phyloP scores from a whole-genome alignment of 92 coral and sea anemone genomes.

The Epizoanthus ramosus region DNA sequence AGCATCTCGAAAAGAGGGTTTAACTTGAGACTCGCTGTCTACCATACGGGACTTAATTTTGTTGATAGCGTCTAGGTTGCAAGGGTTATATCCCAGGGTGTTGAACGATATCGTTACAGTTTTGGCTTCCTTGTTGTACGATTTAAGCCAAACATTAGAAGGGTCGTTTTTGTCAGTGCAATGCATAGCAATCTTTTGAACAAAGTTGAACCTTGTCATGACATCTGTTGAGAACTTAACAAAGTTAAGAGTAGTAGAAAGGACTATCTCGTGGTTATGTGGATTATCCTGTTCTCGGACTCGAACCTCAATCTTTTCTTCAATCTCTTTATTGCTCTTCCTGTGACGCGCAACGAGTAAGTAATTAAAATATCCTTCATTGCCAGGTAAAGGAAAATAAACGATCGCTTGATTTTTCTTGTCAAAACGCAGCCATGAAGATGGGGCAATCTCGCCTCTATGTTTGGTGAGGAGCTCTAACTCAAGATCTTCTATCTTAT shows the following conservation, averaged over 20 bases:
- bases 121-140: constrained; percentile 43
- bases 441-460: constrained; percentile 51
- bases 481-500: constrained; percentile 44
- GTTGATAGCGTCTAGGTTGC: constrained; percentile 49
- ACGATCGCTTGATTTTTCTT: constrained; percentile 38
- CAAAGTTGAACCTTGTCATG: constrained; percentile 59
- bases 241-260: constrained; percentile 48
- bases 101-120: constrained; percentile 60
- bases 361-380: constrained; percentile 52
- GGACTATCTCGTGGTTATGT: constrained; percentile 69
- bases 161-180: constrained; percentile 36
- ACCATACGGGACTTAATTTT: constrained; percentile 31
- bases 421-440: constrained; percentile 78
- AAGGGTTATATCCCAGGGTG: constrained; percentile 66
- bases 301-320: constrained; percentile 47
- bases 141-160: constrained; percentile 59
- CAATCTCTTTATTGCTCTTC: constrained; percentile 20
- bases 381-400: constrained; percentile 65
- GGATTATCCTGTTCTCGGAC: constrained; percentile 43
- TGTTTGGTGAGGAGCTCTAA: constrained; percentile 55
- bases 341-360: constrained; percentile 42
- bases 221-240: constrained; percentile 51
- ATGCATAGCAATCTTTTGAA: constrained; percentile 49
- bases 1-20: constrained; percentile 56
- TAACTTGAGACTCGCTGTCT: constrained; percentile 50